A percentile compares a stretch with the other conserved stretches of the same genome.
Conservation (phyloP, 2,113 vertebrate species). For the Aspiorhynchus laticeps region DNA sequence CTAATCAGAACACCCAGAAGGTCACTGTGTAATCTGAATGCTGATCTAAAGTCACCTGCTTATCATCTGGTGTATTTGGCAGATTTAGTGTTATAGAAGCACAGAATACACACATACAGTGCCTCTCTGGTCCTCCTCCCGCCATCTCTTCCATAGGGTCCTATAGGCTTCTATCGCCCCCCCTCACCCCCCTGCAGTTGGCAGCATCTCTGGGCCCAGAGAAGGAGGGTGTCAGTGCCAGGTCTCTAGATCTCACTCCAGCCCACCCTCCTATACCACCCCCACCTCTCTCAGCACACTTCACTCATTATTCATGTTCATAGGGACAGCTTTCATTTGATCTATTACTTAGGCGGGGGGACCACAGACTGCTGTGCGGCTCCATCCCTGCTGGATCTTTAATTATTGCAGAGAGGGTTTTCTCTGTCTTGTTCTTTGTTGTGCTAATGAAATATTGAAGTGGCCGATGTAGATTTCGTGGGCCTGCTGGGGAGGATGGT, state of each 20-base stretch:
- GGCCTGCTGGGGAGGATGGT: conserved; percentile 22
- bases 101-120: neutral
- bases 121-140: neutral
- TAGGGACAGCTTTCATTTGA: conserved; percentile 80
- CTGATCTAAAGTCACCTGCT: neutral
- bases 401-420: conserved; percentile 77
- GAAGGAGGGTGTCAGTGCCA: conserved; percentile 37
- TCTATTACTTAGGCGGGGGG: conserved; percentile 76
- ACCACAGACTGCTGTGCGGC: conserved; percentile 68
- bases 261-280: conserved; percentile 60
- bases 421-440: conserved; percentile 71
- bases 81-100: neutral
- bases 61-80: neutral
- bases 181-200: conserved; percentile 2
- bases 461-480: conserved; percentile 65
- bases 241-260: conserved; percentile 49
- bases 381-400: conserved; percentile 76
- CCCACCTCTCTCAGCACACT: conserved; percentile 64
- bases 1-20: neutral
- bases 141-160: neutral
- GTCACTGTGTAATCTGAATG: neutral
- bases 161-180: neutral
- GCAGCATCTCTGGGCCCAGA: neutral
- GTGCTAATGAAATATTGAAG: conserved; percentile 78
- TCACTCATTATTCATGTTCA: conserved; percentile 79